Evolutionary conservation across 2,797 vertebrate genomes (phyloP).

Genomic region (Margarornis squamiger): DNA sequence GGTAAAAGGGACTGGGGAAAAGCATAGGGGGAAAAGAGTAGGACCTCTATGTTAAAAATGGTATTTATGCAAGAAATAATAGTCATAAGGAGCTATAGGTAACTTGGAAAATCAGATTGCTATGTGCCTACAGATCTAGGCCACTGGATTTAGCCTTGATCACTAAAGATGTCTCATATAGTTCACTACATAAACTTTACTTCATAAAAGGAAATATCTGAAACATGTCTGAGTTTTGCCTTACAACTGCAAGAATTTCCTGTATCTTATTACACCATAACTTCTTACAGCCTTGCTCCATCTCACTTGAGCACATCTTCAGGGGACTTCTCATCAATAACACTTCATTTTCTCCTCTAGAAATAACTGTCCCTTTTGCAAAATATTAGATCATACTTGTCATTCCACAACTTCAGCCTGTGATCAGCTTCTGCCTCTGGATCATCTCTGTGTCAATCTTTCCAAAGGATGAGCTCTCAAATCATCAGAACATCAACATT

Average conservation of each 20-base stretch:
- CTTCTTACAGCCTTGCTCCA: background rate
- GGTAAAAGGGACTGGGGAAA: background rate
- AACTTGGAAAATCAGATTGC: background rate
- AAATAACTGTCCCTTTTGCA: background rate
- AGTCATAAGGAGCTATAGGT: background rate
- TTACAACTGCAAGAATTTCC: background rate
- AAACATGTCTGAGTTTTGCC: rapidly evolving
- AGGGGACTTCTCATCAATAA: background rate
- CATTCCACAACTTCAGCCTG: background rate
- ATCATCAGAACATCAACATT: background rate
- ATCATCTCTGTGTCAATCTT: rapidly evolving
- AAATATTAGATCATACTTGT: background rate
- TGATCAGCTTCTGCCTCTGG: background rate
- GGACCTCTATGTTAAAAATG: background rate
- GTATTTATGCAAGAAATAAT: background rate
- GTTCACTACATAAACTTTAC: background rate
- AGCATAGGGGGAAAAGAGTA: rapidly evolving
- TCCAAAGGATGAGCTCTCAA: background rate
- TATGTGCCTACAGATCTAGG: background rate
- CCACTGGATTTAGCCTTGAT: background rate
- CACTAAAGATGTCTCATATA: background rate
- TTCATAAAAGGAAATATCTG: background rate
- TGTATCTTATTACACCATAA: background rate
- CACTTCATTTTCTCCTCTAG: background rate
- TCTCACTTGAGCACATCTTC: background rate